Evolutionary conservation across 1,140 invertebrate species (phyloP).

Genomic region (Mycetomoellerius zeteki): DNA sequence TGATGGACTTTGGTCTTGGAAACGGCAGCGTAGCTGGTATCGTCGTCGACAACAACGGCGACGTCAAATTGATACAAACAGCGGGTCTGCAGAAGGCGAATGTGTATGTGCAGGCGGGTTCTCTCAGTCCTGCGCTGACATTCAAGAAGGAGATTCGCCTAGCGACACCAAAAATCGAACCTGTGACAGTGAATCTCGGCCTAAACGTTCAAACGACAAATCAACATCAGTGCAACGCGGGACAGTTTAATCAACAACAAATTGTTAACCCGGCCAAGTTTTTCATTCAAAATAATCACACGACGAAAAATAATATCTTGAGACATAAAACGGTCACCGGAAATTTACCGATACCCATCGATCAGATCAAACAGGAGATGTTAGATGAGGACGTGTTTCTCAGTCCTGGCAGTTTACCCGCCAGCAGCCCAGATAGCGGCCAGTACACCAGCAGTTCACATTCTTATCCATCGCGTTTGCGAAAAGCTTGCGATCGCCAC

Average conservation of each 20-base stretch:
- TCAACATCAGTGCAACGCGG: constrained; percentile 75
- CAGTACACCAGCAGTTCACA: constrained; percentile 87
- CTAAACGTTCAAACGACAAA: constrained; percentile 75
- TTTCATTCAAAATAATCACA: constrained; percentile 81
- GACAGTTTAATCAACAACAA: constrained; percentile 75
- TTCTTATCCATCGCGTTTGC: constrained; percentile 88
- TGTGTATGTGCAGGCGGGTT: constrained; percentile 85
- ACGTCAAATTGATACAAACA: constrained; percentile 89
- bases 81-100: constrained; percentile 86
- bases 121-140: constrained; percentile 82
- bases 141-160: constrained; percentile 84
- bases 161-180: constrained; percentile 81
- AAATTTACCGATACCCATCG: constrained; percentile 83
- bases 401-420: constrained; percentile 90
- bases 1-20: constrained; percentile 87
- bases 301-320: constrained; percentile 75
- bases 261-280: constrained; percentile 84
- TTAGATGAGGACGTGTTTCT: constrained; percentile 91
- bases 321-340: constrained; percentile 79
- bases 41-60: constrained; percentile 89
- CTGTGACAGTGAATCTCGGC: constrained; percentile 75
- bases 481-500: constrained; percentile 88
- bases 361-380: constrained; percentile 88
- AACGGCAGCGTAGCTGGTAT: constrained; percentile 88
- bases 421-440: constrained; percentile 89